Evolutionary conservation across 2,888 invertebrate species (phyloP), one percentile per base, ranked within the genome.

Genomic region (Aleiodes leptofemur): DNA sequence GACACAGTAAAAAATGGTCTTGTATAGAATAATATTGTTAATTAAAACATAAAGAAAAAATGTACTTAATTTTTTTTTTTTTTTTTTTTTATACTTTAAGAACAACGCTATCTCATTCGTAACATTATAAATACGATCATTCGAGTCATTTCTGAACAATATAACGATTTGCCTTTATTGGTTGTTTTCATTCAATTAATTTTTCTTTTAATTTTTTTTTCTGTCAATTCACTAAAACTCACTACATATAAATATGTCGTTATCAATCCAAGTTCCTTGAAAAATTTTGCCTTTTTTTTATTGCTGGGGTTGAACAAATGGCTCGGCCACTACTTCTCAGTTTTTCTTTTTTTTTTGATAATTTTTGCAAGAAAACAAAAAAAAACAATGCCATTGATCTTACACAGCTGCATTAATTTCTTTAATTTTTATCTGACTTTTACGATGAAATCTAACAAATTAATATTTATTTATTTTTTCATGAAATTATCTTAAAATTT

Each of bases 1-100:
- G 81, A 81, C 81, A 81, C 81, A 81, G 81, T 81, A 81, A 81
- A 80, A 81, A 81, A 81, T 81, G 81, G 79, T 81, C 81, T 79
- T 81, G 78, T 80, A 81, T 81, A 77, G 79, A 79, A 72, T 72
- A 61, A 75, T 68, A 50, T 9, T 51, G 16, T 68, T 23, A 14
- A 51, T 68, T 71, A 48, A 77, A 78, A 76, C 71, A 66, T 74
- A 76, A 78, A 69, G 23, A 76, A 77, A 72, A 48, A 55, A 73
- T 56, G 23, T 72, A 43, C 43, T 55, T 50, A 74, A 55, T 70
- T 59, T 75, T 50, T 57, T 38, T 57, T 68, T 50, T 69, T n/a
- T n/a, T 71, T 72, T 50, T 50, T 75, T 76, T 64, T 79, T 77
- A 77, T 78, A 78, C 80, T 78, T 71, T 76, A 78, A 77, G 78